Evolutionary conservation across 2,113 vertebrate species (phyloP).

Genomic region (Ranitomeya variabilis): DNA sequence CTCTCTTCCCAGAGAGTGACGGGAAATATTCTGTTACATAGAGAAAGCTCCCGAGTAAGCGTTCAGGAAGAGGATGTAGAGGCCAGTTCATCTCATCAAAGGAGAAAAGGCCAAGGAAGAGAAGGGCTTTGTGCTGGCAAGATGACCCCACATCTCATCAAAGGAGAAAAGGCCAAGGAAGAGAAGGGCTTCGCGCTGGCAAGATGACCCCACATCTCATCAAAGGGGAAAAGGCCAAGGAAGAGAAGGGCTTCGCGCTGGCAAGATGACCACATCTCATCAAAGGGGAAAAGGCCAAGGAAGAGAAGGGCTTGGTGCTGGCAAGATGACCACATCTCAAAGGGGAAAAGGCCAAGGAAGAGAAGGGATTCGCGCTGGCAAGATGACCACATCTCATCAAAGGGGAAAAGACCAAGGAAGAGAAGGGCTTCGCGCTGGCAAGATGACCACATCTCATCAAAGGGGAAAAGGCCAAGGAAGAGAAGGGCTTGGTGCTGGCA

Average conservation of each 20-base stretch:
- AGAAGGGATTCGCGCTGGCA: neutral
- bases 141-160: neutral
- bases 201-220: neutral
- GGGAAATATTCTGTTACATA: conserved; percentile 4
- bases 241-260: neutral
- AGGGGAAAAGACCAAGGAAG: neutral
- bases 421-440: neutral
- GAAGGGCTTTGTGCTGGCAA: neutral
- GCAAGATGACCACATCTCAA: neutral
- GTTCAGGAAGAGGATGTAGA: neutral
- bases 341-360: neutral
- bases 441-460: neutral
- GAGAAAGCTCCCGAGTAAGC: neutral
- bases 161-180: neutral
- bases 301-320: neutral
- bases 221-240: neutral
- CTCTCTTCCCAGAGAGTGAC: neutral
- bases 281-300: neutral
- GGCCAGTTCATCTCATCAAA: neutral
- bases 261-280: neutral
- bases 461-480: neutral
- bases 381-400: neutral
- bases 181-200: neutral
- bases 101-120: neutral
- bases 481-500: neutral